Base-by-base conservation (phyloP, 2,797 vertebrate genomes). In the Etheostoma nigrum region DNA sequence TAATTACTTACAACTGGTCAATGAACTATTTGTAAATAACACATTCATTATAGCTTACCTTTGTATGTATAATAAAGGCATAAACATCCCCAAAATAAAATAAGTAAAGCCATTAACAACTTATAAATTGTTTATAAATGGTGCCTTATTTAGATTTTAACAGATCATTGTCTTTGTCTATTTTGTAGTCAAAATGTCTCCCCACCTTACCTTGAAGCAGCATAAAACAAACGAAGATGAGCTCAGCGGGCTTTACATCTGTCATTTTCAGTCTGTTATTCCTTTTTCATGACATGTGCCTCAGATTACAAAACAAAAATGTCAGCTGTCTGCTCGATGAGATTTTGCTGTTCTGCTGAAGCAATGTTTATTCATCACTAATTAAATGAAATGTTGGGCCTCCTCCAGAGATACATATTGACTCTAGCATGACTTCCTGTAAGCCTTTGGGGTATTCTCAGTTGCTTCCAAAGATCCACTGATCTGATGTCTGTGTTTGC, bases 151-250 rank as follows among this genome's bases (percentile, higher is more conserved):
- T 33, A 49, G 1, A 4, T 19, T 71, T 52, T n/a, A 72, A n/a
- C 42, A 40, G 9, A 55, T 61, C 13, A 19, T 23, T 13, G 15
- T 36, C 5, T 27, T 53, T 19, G 7, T 12, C 2, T 30, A 10
- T 36, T 59, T 59, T 59, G 6, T 44, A 44, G 16, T 57, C 1
- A n/a, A 55, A 44, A 52, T 19, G 1, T 74, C 3, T 59, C 47
- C 5, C 14, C 0, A 2, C 1, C 69, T 78, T 74, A 82, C 75
- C 75, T 0, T 67, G 55, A 51, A 70, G 44, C 55, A 82, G 75
- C 75, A 78, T 47, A 33, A 67, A 73, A 71, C 55, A 78, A 71
- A 74, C 15, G 18, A 52, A 27, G 12, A 69, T 4, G 51, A 67
- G 45, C 57, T 42, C 33, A 4, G 44, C 4, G 0, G 23, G 1